phyloP scores from a whole-genome alignment of 2,113 vertebrate species.

The Cochlearius cochlearius region DNA sequence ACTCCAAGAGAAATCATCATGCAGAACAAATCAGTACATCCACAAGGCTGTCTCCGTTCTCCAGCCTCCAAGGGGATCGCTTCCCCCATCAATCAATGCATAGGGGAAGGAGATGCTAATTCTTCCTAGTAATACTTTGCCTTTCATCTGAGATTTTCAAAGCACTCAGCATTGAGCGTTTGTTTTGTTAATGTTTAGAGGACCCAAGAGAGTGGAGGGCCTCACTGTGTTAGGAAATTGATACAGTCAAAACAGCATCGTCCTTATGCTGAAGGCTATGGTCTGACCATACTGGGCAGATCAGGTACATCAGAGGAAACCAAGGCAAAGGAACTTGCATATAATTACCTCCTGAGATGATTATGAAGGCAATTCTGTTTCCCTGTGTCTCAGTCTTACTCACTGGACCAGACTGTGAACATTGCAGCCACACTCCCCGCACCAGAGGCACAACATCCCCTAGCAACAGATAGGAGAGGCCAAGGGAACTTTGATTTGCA shows the following conservation, averaged over 20 bases:
- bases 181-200: slow-evolving; percentile 26
- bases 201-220: neutral
- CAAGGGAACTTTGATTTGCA: neutral
- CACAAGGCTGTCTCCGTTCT: slow-evolving; percentile 15
- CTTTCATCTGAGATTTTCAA: slow-evolving; percentile 43
- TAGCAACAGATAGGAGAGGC: neutral
- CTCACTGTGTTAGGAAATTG: neutral
- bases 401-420: neutral
- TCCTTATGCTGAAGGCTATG: neutral
- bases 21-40: slow-evolving; percentile 42
- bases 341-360: neutral
- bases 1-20: neutral
- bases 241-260: neutral
- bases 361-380: neutral
- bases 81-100: neutral
- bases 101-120: slow-evolving; percentile 15
- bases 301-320: neutral
- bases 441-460: neutral
- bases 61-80: neutral
- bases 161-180: neutral
- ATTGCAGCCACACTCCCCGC: neutral
- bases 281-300: neutral
- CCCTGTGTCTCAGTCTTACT: neutral
- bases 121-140: neutral
- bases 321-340: neutral